Evolutionary conservation across 2,797 vertebrate species (phyloP), one percentile per base, ranked within the genome.

Genomic region (Carapus acus): DNA sequence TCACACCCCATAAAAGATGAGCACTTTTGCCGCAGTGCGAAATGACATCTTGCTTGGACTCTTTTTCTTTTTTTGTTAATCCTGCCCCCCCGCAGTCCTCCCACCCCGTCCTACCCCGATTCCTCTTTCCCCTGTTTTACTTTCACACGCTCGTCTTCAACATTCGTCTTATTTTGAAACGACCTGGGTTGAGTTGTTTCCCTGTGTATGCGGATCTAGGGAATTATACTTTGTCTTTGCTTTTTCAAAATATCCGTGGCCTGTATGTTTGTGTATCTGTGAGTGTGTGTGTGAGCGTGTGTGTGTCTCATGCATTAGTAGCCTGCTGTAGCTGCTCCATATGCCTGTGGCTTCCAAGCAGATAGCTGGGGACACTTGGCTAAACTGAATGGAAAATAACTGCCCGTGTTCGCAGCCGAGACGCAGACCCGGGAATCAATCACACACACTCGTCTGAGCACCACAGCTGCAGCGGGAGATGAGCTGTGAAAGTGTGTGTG

Each of bases 271-370:
- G 21, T 39, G 41, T 52, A 46, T 59, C 23, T 53, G 49, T 48
- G 41, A 50, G 48, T 53, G 37, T 58, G 36, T 38, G 44, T 24
- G 40, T 48, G 40, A 46, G 51, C 29, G 46, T 23, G 42, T 81
- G 73, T 65, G 74, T 74, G 82, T 87, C 79, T 88, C 87, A 85
- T 86, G 83, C 88, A 81, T 87, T 80, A 84, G 85, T 85, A 78
- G 83, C 85, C 89, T 85, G 88, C 86, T 83, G 76, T 87, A 88
- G 88, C 88, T 54, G 69, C 81, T 89, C 91, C 91, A 90, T 88
- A 89, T 90, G 92, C 87, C 57, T 51, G 70, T 66, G 67, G 77
- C 80, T 86, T 73, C 78, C 17, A 54, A 83, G 83, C 69, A 77
- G 81, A 87, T 80, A 82, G 83, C 83, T 82, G 72, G 84, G 82